Percentiles rank a stretch among this genome's conserved stretches.
These are phyloP conservation scores for Ailurus styani DNA, from an alignment of 2,113 vertebrate species.

Conservation along the genomic window DNA sequence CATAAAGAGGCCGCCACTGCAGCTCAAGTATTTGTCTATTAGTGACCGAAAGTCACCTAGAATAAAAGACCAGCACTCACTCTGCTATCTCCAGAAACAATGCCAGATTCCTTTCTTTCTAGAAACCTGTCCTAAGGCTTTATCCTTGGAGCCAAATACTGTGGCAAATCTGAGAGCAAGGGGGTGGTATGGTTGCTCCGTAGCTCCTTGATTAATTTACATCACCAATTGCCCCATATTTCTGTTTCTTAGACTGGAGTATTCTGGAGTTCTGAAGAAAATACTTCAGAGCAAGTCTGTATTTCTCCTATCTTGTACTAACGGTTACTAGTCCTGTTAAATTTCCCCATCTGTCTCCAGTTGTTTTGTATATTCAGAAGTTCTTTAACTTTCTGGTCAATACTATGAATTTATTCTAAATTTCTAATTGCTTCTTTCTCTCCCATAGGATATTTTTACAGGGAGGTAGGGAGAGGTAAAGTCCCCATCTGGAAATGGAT, in stretches of 20 bases:
- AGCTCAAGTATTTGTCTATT: not conserved
- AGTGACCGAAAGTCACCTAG: not conserved
- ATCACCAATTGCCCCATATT: not conserved
- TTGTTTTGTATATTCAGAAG: not conserved
- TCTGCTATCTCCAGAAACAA: not conserved
- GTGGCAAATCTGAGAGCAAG: not conserved
- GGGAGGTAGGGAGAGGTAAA: not conserved
- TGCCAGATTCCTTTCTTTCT: not conserved
- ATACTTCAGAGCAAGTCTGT: not conserved
- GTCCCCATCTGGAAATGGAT: not conserved
- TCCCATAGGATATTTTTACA: not conserved
- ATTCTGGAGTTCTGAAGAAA: not conserved
- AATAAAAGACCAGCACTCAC: not conserved
- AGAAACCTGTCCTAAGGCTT: not conserved
- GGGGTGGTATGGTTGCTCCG: not conserved
- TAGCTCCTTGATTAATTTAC: not conserved
- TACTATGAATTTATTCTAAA: not conserved
- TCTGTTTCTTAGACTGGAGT: not conserved
- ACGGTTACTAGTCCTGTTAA: not conserved
- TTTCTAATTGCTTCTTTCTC: not conserved
- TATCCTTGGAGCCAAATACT: not conserved
- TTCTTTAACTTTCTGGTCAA: not conserved
- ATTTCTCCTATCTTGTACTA: not conserved
- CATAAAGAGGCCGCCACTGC: not conserved
- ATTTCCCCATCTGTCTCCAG: not conserved